Percentiles rank a stretch among this genome's conserved stretches.
phyloP scores from a whole-genome alignment of 1,140 invertebrate genomes.

The Oryzaephilus surinamensis region DNA sequence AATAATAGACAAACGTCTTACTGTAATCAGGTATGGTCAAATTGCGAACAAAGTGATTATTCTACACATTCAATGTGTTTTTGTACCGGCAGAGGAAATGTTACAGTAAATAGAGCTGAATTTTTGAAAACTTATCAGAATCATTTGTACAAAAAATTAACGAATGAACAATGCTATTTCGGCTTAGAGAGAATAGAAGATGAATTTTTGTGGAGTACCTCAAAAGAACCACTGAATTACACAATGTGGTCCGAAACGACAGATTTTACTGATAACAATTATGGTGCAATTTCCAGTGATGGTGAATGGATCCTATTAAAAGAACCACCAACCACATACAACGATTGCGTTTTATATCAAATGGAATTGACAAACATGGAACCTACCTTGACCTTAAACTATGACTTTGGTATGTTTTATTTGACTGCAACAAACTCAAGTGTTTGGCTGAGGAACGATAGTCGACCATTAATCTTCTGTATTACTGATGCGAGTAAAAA shows the following conservation, averaged over 20 bases:
- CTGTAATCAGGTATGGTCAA: not conserved
- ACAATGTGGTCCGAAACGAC: slow-evolving; percentile 7
- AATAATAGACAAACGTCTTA: not conserved
- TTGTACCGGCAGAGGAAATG: not conserved
- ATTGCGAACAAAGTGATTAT: slow-evolving; percentile 3
- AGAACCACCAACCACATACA: not conserved
- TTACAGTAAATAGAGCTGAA: not conserved
- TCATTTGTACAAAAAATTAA: not conserved
- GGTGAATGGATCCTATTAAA: slow-evolving; percentile 7
- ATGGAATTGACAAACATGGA: not conserved
- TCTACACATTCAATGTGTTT: slow-evolving; percentile 1
- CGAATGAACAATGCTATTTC: not conserved
- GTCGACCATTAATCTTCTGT: not conserved
- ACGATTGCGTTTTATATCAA: slow-evolving; percentile 9
- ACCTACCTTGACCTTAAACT: not conserved
- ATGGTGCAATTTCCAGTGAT: not conserved
- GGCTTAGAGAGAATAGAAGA: not conserved
- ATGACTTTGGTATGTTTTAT: not conserved
- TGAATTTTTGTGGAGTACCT: slow-evolving; percentile 6
- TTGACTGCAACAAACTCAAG: not conserved
- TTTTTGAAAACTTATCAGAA: slow-evolving; percentile 6
- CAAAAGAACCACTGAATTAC: slow-evolving; percentile 7
- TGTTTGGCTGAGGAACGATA: not conserved
- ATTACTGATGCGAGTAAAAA: slow-evolving; percentile 2
- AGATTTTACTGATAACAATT: slow-evolving; percentile 4